phyloP scores from a whole-genome alignment of 2,888 invertebrate genomes.

The Baronia brevicornis region DNA sequence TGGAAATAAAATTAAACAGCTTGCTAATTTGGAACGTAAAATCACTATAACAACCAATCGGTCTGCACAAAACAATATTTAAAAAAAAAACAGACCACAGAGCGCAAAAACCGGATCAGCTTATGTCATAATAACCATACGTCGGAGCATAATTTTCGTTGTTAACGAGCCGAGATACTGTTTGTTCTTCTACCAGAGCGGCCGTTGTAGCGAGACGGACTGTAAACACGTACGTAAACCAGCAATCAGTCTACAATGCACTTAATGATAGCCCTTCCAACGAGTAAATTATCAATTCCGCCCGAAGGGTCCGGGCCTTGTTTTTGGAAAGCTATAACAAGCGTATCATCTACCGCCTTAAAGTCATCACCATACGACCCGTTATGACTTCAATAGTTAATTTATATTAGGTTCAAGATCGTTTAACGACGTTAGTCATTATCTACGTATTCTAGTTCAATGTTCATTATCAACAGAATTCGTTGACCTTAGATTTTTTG shows the following conservation, averaged over 20 bases:
- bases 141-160: slow-evolving; percentile 54
- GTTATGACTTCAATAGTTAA: slow-evolving; percentile 31
- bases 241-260: slow-evolving; percentile 61
- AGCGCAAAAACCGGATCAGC: slow-evolving; percentile 32
- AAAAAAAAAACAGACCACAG: slow-evolving; percentile 12
- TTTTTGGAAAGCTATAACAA: slow-evolving; percentile 66
- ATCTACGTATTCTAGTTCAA: slow-evolving; percentile 4
- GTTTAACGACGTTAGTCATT: slow-evolving; percentile 17
- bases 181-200: slow-evolving; percentile 67
- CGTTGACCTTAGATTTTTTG: slow-evolving; percentile 1
- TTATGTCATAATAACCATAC: slow-evolving; percentile 59
- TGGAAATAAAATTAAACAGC: no score
- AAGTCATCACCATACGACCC: slow-evolving; percentile 29
- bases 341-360: slow-evolving; percentile 46
- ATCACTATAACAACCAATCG: no score
- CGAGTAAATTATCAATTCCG: slow-evolving; percentile 74
- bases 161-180: slow-evolving; percentile 70
- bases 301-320: slow-evolving; percentile 57
- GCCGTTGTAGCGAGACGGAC: slow-evolving; percentile 43
- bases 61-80: slow-evolving; percentile 1
- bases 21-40: no score
- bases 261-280: slow-evolving; percentile 72
- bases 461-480: slow-evolving; percentile 5
- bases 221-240: slow-evolving; percentile 59
- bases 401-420: slow-evolving; percentile 26